A percentile compares a stretch with the other conserved stretches of the same genome.
phyloP scores from a whole-genome alignment of 2,797 vertebrate species.

The Antennarius maculatus region DNA sequence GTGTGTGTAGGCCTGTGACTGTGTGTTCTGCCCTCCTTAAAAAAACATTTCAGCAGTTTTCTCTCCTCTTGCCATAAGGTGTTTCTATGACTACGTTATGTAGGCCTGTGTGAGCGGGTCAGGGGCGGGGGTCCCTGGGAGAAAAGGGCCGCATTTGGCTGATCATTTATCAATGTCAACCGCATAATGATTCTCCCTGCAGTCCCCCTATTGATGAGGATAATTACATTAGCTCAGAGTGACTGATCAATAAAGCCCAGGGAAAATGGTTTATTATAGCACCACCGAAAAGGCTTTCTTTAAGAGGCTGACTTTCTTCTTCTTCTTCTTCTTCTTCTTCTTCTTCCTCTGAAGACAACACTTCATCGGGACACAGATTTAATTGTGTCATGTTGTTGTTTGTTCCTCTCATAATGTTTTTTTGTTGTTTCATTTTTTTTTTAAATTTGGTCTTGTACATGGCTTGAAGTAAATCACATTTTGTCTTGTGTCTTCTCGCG shows the following conservation, averaged over 20 bases:
- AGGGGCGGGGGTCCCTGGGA: constrained; percentile 91
- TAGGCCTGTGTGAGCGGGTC: constrained; percentile 82
- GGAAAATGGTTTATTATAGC: constrained; percentile 89
- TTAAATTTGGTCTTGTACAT: neutral
- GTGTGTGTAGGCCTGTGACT: constrained; percentile 20
- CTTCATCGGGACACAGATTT: constrained; percentile 33
- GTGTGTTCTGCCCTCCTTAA: constrained; percentile 55
- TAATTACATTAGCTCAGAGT: constrained; percentile 99
- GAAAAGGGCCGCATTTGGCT: constrained; percentile 95
- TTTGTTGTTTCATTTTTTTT: neutral
- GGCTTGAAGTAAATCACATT: neutral
- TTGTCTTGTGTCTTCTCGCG: neutral
- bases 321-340: neutral
- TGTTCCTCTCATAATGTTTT: neutral
- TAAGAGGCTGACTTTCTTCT: constrained; percentile 55
- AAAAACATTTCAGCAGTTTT: constrained; percentile 80
- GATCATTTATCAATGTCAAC: constrained; percentile 99
- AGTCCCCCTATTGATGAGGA: constrained; percentile 99
- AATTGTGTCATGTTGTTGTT: neutral
- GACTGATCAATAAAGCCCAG: constrained; percentile 99
- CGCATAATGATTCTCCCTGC: constrained; percentile 99
- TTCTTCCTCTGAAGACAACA: constrained; percentile 13
- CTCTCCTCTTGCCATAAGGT: constrained; percentile 86
- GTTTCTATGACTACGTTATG: constrained; percentile 96
- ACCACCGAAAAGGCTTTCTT: constrained; percentile 76